Evolutionary conservation across 2,797 vertebrate species (phyloP).

Genomic region (Clarias laeviceps): DNA sequence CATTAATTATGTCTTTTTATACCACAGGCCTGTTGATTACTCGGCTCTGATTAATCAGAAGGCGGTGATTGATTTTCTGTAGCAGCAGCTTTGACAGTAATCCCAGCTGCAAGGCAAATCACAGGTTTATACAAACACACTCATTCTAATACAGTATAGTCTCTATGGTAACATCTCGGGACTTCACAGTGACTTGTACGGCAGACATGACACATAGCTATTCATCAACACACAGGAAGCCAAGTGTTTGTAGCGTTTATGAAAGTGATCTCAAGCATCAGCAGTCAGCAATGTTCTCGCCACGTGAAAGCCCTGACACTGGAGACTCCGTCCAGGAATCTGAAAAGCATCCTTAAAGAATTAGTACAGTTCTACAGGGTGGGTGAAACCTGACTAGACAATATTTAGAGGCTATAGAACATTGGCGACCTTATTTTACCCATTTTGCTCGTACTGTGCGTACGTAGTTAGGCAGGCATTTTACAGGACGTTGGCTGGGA

Average conservation of each 20-base stretch:
- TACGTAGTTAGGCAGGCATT: too few species aligned
- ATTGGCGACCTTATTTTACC: too few species aligned
- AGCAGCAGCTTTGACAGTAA: constrained; percentile 2
- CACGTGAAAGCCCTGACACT: background rate
- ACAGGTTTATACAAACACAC: background rate
- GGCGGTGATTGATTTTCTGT: background rate
- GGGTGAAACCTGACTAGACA: too few species aligned
- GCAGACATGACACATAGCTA: background rate
- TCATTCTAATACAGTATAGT: background rate
- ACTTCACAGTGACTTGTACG: background rate
- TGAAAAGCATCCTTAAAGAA: too few species aligned
- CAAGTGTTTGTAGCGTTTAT: background rate
- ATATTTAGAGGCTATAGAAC: too few species aligned
- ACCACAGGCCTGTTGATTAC: background rate
- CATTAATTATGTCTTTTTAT: background rate
- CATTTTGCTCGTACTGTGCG: too few species aligned
- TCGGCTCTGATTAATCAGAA: constrained; percentile 1
- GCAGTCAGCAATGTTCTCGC: background rate
- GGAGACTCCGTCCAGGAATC: background rate
- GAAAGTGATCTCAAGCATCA: background rate
- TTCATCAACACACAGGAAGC: background rate
- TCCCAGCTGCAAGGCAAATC: background rate
- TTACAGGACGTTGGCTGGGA: too few species aligned
- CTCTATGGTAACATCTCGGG: background rate
- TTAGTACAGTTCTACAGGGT: too few species aligned